phyloP scores from a whole-genome alignment of 2,888 invertebrate genomes.

The Galerucella calmariensis region DNA sequence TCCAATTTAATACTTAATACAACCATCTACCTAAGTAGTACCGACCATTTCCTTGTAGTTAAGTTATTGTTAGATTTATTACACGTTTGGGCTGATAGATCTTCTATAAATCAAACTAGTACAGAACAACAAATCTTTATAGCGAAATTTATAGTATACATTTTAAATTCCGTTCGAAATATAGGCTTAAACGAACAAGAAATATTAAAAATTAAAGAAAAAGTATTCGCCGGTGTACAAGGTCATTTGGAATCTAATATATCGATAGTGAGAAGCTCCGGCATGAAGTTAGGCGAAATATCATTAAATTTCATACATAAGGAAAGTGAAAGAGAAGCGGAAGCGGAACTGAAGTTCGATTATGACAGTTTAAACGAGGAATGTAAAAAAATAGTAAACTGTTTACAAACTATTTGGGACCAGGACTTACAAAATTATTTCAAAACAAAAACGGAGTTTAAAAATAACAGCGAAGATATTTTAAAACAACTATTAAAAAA shows the following conservation, averaged over 20 bases:
- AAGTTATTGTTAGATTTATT: constrained; percentile 70
- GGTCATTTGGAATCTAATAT: constrained; percentile 76
- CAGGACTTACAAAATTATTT: constrained; percentile 56
- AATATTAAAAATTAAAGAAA: constrained; percentile 64
- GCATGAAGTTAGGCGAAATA: constrained; percentile 80
- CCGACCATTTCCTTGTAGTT: constrained; percentile 57
- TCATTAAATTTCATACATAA: constrained; percentile 67
- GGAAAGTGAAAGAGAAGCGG: constrained; percentile 59
- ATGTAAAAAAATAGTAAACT: constrained; percentile 66
- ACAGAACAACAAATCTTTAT: constrained; percentile 78
- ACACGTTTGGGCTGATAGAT: constrained; percentile 76
- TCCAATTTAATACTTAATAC: constrained; percentile 69
- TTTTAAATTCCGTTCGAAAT: constrained; percentile 67
- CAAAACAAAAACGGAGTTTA: constrained; percentile 52
- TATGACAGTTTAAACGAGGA: constrained; percentile 70
- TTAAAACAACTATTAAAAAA: constrained; percentile 40
- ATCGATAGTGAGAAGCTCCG: constrained; percentile 72
- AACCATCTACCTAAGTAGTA: constrained; percentile 70
- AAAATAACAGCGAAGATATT: constrained; percentile 39
- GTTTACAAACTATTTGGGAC: constrained; percentile 64
- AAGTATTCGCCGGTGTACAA: constrained; percentile 74
- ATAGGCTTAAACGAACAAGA: constrained; percentile 54
- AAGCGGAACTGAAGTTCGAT: constrained; percentile 73
- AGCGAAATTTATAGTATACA: constrained; percentile 73
- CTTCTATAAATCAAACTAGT: constrained; percentile 71